phyloP scores from a whole-genome alignment of 2,113 vertebrate species.

The Eudorcas thomsonii region DNA sequence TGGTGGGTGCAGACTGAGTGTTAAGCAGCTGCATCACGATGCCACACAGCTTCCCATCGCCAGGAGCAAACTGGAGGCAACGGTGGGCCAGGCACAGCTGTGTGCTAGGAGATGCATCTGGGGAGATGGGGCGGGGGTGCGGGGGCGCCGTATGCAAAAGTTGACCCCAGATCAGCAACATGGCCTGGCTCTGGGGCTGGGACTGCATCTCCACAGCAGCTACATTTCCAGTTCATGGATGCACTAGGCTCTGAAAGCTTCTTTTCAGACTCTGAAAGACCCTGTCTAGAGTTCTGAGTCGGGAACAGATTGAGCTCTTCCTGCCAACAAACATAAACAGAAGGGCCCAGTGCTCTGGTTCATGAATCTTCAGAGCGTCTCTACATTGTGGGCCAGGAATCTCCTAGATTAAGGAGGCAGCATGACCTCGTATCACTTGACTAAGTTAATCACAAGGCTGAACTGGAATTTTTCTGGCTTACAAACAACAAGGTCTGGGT shows the following conservation, averaged over 20 bases:
- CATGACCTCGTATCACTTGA: neutral
- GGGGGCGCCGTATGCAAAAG: fast-evolving
- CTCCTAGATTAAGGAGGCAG: neutral
- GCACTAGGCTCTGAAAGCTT: neutral
- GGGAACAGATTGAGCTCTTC: neutral
- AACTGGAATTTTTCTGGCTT: neutral
- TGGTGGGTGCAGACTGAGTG: neutral
- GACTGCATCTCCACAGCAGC: neutral
- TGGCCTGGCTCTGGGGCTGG: neutral
- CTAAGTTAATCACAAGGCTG: neutral
- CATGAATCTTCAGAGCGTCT: neutral
- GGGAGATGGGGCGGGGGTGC: fast-evolving
- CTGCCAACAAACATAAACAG: neutral
- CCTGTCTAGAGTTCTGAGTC: neutral
- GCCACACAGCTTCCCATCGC: neutral
- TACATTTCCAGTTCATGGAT: neutral
- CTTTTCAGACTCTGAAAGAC: neutral
- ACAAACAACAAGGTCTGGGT: neutral
- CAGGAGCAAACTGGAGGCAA: fast-evolving
- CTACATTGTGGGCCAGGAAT: neutral
- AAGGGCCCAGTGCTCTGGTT: neutral
- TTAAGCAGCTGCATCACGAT: fast-evolving
- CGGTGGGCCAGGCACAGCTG: fast-evolving
- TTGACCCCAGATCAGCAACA: neutral
- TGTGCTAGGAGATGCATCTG: neutral